Base-by-base conservation (phyloP, 2,113 vertebrate genomes). In the Peromyscus maniculatus region DNA sequence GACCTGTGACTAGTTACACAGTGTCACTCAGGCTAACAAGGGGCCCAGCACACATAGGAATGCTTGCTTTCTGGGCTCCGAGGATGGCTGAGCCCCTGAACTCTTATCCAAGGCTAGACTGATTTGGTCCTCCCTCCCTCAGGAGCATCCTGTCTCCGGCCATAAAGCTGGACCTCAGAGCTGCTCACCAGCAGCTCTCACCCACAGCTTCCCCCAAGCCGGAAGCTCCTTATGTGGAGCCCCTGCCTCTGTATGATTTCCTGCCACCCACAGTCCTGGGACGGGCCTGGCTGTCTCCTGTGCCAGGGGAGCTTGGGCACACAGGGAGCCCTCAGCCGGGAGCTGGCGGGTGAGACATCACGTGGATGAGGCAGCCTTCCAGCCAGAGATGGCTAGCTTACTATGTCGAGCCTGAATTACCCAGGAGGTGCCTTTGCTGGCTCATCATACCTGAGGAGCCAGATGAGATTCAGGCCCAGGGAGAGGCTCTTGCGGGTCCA, bases 371-470 rank as follows among this genome's bases (percentile, higher is more conserved):
- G 79, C 1, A 1, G 17, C 22, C 4, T n/a, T 52, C 57, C 0
- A 39, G 87, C 6, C 3, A 1, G 19, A 9, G 12, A 4, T 8
- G 22, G 33, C 87, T 26, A 5, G 87, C 36, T 57, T 33, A 21
- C 87, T 43, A 3, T 0, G 36, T n/a, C 15, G 13, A 72, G 49
- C 17, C 87, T 71, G 0, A 7, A 2, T 22, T 87, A 16, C n/a
- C 1, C 52, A 43, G 36, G 69, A 1, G 22, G 57, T 0, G 1
- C 2, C 7, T 6, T 7, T 2, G 0, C 21, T 7, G 57, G 49
- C 24, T 19, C 2, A 3, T 16, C 3, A 17, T 10, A 2, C 13
- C 17, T 9, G 28, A 4, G 22, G 26, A 77, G 72, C 79, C 66
- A 71, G 59, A 7, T 24, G 46, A 55, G 26, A 31, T 59, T 49